phyloP scores from a whole-genome alignment of 2,797 vertebrate genomes.

The Sebastes ruberrimus region DNA sequence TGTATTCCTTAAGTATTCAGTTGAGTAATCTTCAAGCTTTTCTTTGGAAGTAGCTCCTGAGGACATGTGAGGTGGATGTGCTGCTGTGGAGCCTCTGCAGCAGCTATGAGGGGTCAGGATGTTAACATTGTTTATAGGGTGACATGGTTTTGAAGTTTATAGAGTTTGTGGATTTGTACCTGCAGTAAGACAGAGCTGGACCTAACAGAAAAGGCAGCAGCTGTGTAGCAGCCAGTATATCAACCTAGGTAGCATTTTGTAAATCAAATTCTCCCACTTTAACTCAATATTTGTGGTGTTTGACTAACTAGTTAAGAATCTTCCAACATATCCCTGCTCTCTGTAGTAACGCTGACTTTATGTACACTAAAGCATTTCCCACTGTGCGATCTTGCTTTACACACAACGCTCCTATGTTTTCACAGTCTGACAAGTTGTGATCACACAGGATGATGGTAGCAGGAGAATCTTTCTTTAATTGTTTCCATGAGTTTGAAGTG shows the following conservation, averaged over 20 bases:
- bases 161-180: not conserved
- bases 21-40: not conserved
- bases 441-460: not conserved
- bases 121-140: not conserved
- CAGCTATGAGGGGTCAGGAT: not conserved
- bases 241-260: not conserved
- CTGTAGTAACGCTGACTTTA: not conserved
- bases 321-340: not conserved
- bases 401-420: not conserved
- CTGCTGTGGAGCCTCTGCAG: not conserved
- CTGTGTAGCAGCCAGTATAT: not conserved
- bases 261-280: not conserved
- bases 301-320: not conserved
- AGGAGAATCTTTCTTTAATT: not conserved
- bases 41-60: not conserved
- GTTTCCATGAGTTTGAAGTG: not conserved
- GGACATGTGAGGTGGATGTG: conserved; percentile 6
- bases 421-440: not conserved
- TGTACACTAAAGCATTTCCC: not conserved
- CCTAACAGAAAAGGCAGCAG: not conserved
- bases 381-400: not conserved
- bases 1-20: not conserved
- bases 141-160: not conserved
- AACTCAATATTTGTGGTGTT: not conserved
- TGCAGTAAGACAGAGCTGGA: not conserved